Evolutionary conservation across 92 coral and sea anemone species (phyloP), one percentile per base, ranked within the genome.

Genomic region (Zoanthus sociatus): DNA sequence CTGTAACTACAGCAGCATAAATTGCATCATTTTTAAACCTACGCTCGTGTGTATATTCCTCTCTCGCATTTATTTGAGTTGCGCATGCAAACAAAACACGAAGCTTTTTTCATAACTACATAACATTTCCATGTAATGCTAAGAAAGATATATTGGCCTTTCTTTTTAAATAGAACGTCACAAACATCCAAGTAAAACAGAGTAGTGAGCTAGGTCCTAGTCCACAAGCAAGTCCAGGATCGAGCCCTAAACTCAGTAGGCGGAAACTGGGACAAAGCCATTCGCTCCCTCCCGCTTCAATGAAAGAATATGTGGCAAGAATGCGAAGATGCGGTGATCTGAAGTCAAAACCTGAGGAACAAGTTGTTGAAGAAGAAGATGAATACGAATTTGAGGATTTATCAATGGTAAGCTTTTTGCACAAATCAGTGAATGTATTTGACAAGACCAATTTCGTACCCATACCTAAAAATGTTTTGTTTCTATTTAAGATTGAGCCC

Each of bases 221-320:
- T 47, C 93, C 90, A n/a, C 93, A 89, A 61, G 33, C 87, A 11
- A 89, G 93, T 72, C 92, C 89, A 18, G 26, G 71, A 1, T 66
- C 67, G 16, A 91, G 93, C 15, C 93, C 93, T 3, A 64, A 20
- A 67, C 8, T 78, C 3, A 55, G 48, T 37, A 86, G 93, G 77
- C 90, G 94, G 51, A 78, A 44, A 48, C 77, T 94, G 11, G 94
- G 93, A 20, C 98, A 94, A 64, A 92, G 96, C 13, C 92, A 93
- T n/a, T 94, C 98, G 18, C 94, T 94, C 18, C 98, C 98, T 6
- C 71, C 90, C 1, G 88, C 86, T 10, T 91, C 96, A 11, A 84
- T 94, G 78, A 89, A 87, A 30, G 96, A 89, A 78, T 94, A 94
- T 75, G 50, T 93, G 46, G 88, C 93, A 14, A 83, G 71, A 16